Conservation (phyloP, 2,113 vertebrate genomes). For the Rhipidura dahli region DNA sequence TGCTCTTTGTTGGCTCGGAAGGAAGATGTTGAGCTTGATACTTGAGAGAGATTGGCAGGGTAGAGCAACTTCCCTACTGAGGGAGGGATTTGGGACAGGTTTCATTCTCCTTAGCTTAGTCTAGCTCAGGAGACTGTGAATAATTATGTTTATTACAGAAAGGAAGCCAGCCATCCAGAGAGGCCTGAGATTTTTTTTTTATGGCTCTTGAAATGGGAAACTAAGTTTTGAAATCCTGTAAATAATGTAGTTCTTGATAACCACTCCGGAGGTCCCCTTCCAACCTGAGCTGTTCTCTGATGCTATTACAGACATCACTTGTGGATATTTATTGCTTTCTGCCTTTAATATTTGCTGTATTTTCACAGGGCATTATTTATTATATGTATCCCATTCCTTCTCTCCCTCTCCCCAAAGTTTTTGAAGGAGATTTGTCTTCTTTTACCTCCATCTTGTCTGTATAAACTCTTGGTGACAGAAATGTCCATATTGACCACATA, state of each 20-base stretch:
- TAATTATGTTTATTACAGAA: slow-evolving; percentile 16
- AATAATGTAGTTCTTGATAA: neutral
- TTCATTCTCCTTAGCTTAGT: neutral
- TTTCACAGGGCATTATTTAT: neutral
- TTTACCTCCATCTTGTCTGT: neutral
- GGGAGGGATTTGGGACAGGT: neutral
- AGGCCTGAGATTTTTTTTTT: neutral
- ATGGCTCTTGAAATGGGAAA: neutral
- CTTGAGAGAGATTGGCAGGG: neutral
- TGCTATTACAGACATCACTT: neutral
- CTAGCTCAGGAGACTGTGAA: neutral
- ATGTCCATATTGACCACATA: neutral
- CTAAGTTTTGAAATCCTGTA: neutral
- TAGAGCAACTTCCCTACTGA: neutral
- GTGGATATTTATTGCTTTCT: neutral
- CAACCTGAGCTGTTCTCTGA: neutral
- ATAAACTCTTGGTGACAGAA: neutral
- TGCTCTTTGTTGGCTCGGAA: neutral
- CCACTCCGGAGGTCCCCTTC: neutral
- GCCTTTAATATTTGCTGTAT: neutral
- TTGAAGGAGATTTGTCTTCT: neutral
- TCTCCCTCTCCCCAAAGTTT: neutral
- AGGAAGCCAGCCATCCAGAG: neutral
- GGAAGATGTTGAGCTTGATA: neutral
- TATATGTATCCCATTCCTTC: neutral